Evolutionary conservation across 2,888 invertebrate genomes (phyloP), one percentile per base, ranked within the genome.

Genomic region (Hecatera dysodea): DNA sequence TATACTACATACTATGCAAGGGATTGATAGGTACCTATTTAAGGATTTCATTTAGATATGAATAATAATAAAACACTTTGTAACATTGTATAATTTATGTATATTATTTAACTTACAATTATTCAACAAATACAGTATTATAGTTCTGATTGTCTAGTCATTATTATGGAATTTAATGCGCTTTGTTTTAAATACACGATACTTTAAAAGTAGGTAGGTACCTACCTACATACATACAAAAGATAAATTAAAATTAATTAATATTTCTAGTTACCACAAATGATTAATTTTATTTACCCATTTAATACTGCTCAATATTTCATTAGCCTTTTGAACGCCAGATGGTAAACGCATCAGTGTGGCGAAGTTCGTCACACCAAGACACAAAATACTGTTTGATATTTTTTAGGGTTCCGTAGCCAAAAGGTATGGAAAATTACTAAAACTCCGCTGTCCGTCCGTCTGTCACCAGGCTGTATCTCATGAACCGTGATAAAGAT

Each of bases 101-200:
- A 8, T 4, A 29, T 2, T n/a, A 55, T 55, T 33, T n/a, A 36
- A 56, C 36, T 56, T 36, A 36, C 7, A 2, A 55, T 29, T 50
- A 67, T 67, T 39, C 19, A 67, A 67, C 67, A 68, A 68, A 27
- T 48, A 46, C 22, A 9, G 24, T 33, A 29, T 42, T 33, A 29
- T 42, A 36, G 24, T n/a, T 19, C n/a, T 44, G 3, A n/a, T n/a
- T 19, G 19, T 46, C n/a, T 48, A 48, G 9, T 46, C 17, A 29
- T 39, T 50, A 24, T 19, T 29, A 67, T 29, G 39, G 27, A 39
- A 39, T 67, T 24, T 22, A 19, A 15, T 67, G 36, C 2, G 19
- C 19, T 11, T 24, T 67, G 39, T 52, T 67, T 27, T 27, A 17
- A 66, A 27, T 46, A 36, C 24, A 36, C 33, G 27, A 48, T 39